A percentile compares a stretch with the other conserved stretches of the same genome.
Evolutionary conservation across 2,113 vertebrate species (phyloP).

Genomic region (Megalops atlanticus): DNA sequence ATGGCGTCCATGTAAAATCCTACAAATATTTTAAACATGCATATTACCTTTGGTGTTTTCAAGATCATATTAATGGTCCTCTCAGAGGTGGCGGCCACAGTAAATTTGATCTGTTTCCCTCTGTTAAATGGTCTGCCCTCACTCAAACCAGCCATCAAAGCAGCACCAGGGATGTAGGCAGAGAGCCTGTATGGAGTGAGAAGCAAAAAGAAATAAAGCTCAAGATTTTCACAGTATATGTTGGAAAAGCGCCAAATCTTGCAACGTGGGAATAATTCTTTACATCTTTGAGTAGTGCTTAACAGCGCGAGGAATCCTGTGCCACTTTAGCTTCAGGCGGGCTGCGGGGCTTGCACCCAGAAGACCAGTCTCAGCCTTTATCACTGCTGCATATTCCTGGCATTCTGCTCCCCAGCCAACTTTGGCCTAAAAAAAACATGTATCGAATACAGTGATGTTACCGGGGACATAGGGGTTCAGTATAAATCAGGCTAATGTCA

Average conservation of each 20-base stretch:
- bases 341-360: conserved; percentile 64
- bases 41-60: conserved; percentile 66
- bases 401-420: conserved; percentile 71
- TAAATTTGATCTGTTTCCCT: conserved; percentile 58
- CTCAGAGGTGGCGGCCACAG: conserved; percentile 61
- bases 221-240: neutral
- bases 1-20: conserved; percentile 1
- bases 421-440: conserved; percentile 50
- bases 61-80: conserved; percentile 63
- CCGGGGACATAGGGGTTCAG: neutral
- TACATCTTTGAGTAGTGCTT: conserved; percentile 62
- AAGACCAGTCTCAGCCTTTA: conserved; percentile 69
- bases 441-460: neutral
- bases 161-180: conserved; percentile 50
- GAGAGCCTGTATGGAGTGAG: conserved; percentile 59
- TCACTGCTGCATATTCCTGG: conserved; percentile 58
- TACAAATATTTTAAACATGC: neutral
- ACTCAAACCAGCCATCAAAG: conserved; percentile 54
- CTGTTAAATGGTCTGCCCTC: conserved; percentile 57
- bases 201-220: neutral
- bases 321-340: conserved; percentile 67
- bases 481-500: neutral
- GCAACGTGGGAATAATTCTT: conserved; percentile 32
- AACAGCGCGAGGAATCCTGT: conserved; percentile 54
- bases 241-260: neutral